Base-by-base conservation (phyloP, 2,797 vertebrate species). In the Tauraco hartlaubi region DNA sequence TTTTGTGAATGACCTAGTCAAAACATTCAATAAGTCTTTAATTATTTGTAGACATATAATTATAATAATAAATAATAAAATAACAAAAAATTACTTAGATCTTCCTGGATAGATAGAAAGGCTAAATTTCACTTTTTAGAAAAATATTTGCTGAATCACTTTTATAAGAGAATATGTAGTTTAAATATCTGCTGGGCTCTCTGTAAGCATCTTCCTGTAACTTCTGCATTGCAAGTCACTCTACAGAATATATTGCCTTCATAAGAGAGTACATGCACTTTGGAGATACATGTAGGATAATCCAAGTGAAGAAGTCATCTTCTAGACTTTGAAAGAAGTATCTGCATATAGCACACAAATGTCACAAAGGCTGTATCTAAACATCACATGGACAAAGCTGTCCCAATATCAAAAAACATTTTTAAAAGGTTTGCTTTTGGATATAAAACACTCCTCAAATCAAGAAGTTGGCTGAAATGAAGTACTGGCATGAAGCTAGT, bases 241-340 rank as follows among this genome's bases (percentile, higher is more conserved):
- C 41, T 28, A 51, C 35, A 59, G 18, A 56, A 52, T 8, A 11
- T n/a, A 51, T 3, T 59, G 12, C 48, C 46, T 71, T 41, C 39
- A 11, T 48, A 35, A 26, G 5, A 74, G 15, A n/a, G 6, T 20
- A 18, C 0, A 0, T 41, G 22, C 4, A 21, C 7, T 76, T 71
- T 35, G 26, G 15, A 56, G 37, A 35, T 25, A 64, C 13, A 10
- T 2, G 5, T 20, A 67, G 28, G 17, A n/a, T 31, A 80, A 71
- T 12, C 12, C 14, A 89, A 31, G 29, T 11, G 11, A 69, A 68
- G 13, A 54, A 71, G 19, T 75, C 7, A 19, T n/a, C 11, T 43
- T 64, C 31, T 48, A 76, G 28, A 7, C 7, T 44, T 71, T 75
- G 26, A 71, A 48, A 29, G 55, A 69, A 29, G 9, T 51, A 28